These are phyloP conservation scores for Antheraea assamensis DNA, from an alignment of 2,888 invertebrate genomes.

Conservation along the genomic window DNA sequence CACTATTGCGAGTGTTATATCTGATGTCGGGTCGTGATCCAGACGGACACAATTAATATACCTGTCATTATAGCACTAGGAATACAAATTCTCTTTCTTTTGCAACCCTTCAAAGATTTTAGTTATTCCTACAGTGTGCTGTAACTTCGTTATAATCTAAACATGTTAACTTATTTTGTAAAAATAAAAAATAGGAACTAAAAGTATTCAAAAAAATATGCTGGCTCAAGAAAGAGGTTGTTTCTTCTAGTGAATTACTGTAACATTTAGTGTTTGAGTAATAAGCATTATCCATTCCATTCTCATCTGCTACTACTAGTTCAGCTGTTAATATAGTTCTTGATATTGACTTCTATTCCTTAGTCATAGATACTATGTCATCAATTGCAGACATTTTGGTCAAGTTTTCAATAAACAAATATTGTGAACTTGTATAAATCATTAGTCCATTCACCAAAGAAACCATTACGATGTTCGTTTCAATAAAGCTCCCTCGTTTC, in stretches of 20 bases:
- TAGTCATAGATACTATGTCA: too few species aligned
- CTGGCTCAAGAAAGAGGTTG: not conserved
- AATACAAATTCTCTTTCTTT: not conserved
- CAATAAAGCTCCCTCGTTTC: slow-evolving; percentile 21
- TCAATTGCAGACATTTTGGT: not conserved
- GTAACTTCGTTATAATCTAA: not conserved
- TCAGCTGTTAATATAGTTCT: too few species aligned
- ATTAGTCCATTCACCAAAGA: slow-evolving; percentile 12
- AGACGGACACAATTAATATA: too few species aligned
- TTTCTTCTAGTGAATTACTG: too few species aligned
- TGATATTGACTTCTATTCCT: too few species aligned
- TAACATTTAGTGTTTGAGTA: too few species aligned
- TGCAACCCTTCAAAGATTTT: not conserved
- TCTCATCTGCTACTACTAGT: too few species aligned
- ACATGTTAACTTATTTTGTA: not conserved
- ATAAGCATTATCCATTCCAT: too few species aligned
- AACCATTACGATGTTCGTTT: slow-evolving; percentile 11
- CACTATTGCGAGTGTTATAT: too few species aligned
- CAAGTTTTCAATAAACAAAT: not conserved
- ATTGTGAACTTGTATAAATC: not conserved
- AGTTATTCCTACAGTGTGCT: not conserved
- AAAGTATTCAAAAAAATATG: not conserved
- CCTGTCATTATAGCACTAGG: too few species aligned
- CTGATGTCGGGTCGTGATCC: too few species aligned
- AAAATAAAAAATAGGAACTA: too few species aligned